These are phyloP conservation scores for Papilio machaon DNA, from an alignment of 1,140 invertebrate genomes.

Conservation along the genomic window DNA sequence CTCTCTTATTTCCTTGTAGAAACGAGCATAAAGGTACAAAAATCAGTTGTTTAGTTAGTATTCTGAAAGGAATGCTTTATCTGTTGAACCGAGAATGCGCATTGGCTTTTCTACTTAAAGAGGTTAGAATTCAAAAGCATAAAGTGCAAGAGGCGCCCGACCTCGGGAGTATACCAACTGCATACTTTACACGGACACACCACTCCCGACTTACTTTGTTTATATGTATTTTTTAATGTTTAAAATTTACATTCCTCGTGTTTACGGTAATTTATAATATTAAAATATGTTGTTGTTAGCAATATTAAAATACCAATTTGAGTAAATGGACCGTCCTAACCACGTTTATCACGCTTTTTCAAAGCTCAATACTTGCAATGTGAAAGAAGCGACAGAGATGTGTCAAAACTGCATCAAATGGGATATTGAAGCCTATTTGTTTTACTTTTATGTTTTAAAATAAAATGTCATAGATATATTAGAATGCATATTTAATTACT, in stretches of 20 bases:
- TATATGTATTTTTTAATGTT: constrained; percentile 12
- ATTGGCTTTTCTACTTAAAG: constrained; percentile 26
- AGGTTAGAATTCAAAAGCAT: constrained; percentile 28
- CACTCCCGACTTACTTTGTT: constrained; percentile 6
- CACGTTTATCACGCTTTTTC: too few relatives aligned
- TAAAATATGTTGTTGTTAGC: too few relatives aligned
- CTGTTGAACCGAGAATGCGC: constrained; percentile 19
- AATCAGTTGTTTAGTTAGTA: constrained; percentile 27
- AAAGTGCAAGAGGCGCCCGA: constrained; percentile 26
- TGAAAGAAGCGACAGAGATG: background rate
- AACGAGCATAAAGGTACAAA: constrained; percentile 13
- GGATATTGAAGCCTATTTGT: too few relatives aligned
- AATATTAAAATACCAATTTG: too few relatives aligned
- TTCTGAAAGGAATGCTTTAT: constrained; percentile 28
- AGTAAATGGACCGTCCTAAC: too few relatives aligned
- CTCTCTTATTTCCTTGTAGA: background rate
- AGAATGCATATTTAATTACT: too few relatives aligned
- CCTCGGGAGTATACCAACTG: constrained; percentile 17
- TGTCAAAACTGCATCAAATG: background rate
- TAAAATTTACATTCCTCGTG: constrained; percentile 6
- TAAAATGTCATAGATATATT: too few relatives aligned
- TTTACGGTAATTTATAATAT: background rate
- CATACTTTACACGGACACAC: constrained; percentile 12
- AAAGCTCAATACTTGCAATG: too few relatives aligned
- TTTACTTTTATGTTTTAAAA: too few relatives aligned